Evolutionary conservation across 1,140 invertebrate species (phyloP), one percentile per base, ranked within the genome.

Genomic region (Tribolium madens): DNA sequence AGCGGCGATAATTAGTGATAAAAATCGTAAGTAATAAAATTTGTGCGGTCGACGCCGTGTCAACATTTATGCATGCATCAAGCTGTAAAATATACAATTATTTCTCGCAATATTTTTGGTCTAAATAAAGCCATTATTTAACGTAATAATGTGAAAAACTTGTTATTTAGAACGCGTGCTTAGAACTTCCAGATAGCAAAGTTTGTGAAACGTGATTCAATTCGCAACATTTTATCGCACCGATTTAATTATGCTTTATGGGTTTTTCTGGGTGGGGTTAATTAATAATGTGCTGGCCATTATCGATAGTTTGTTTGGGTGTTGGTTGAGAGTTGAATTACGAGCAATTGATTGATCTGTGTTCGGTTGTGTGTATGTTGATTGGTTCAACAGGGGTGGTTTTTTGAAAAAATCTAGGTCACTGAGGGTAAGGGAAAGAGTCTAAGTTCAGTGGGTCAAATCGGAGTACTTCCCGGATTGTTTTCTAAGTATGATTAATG

Each of bases 121-220:
- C 21, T 33, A 52, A 72, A 72, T 72, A 46, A 72, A 72, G 70
- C 70, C 50, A 72, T 72, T 72, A 72, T 72, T 72, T 52, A 72
- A 26, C 70, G 70, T 72, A 72, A 72, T 72, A 72, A 72, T 72
- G 70, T 52, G 70, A 72, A 72, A 72, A 72, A 72, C 70, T 72
- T 50, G 70, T 72, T 46, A 72, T 72, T 72, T 72, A 52, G 18
- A 72, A 72, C 46, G 70, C 46, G 42, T 71, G 47, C 68, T 71
- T 47, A 50, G 68, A 10, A 9, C 13, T 48, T 48, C 7, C 42
- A 71, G 70, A 72, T 72, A 50, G 70, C 46, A 72, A 72, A 72
- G 70, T 72, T 71, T 72, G 70, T 26, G 70, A 52, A 72, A 72
- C 70, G 70, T 72, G 70, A 72, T 72, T 72, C 70, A 72, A 72